Conservation (phyloP, 2,888 invertebrate species). For the Sclerodermus sp. region DNA sequence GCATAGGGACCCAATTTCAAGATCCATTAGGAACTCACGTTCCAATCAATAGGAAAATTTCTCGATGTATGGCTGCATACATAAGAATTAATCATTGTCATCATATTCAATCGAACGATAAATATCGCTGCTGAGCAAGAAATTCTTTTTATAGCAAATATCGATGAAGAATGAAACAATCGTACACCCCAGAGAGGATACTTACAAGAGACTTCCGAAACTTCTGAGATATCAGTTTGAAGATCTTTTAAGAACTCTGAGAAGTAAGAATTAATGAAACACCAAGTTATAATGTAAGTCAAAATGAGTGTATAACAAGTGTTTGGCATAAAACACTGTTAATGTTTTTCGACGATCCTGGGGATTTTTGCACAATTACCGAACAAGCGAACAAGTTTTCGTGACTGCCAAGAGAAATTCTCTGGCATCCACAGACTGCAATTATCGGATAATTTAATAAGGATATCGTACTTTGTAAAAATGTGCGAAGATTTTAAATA, state of each 20-base stretch:
- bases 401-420: too few relatives aligned
- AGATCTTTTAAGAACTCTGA: background rate
- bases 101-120: too few relatives aligned
- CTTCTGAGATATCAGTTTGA: too few relatives aligned
- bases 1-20: conserved; percentile 34
- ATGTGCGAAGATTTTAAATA: too few relatives aligned
- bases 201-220: too few relatives aligned
- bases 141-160: too few relatives aligned
- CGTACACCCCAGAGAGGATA: too few relatives aligned
- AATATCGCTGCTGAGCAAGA: too few relatives aligned
- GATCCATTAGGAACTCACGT: conserved; percentile 23
- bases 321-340: conserved; percentile 20
- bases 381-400: conserved; percentile 5
- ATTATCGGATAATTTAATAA: conserved; percentile 1
- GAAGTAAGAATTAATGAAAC: conserved; percentile 13
- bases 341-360: conserved; percentile 18
- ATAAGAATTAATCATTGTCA: too few relatives aligned
- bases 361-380: conserved; percentile 31
- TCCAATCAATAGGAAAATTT: conserved; percentile 20
- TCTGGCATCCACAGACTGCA: too few relatives aligned
- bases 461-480: conserved; percentile 8
- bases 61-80: too few relatives aligned
- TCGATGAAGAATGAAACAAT: too few relatives aligned
- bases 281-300: conserved; percentile 28
- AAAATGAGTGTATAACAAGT: conserved; percentile 14